Percentiles rank a stretch among this genome's conserved stretches.
phyloP scores from a whole-genome alignment of 1,140 invertebrate genomes.

The Coelopa frigida region DNA sequence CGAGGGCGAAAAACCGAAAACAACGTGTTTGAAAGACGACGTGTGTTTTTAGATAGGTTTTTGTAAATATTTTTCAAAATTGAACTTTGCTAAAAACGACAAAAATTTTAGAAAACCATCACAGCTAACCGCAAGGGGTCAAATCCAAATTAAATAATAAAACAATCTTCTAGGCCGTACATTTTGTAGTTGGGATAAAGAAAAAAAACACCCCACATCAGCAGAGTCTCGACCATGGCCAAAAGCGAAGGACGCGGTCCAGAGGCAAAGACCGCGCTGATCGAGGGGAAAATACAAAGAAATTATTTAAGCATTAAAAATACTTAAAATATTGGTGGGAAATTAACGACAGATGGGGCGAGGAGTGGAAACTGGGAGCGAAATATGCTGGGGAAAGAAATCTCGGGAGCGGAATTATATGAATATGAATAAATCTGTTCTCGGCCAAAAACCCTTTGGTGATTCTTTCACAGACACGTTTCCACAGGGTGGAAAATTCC shows the following conservation, averaged over 20 bases:
- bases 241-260: too few relatives aligned
- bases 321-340: too few relatives aligned
- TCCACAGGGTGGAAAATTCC: too few relatives aligned
- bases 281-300: constrained; percentile 5
- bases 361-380: too few relatives aligned
- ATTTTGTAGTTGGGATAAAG: too few relatives aligned
- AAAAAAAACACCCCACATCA: not conserved
- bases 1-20: constrained; percentile 4
- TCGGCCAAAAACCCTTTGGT: too few relatives aligned
- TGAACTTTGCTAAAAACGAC: constrained; percentile 4
- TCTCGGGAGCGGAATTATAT: too few relatives aligned
- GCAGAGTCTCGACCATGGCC: not conserved
- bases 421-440: too few relatives aligned
- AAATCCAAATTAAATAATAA: constrained; percentile 5
- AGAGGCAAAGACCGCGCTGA: too few relatives aligned
- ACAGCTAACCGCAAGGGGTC: constrained; percentile 1
- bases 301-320: constrained; percentile 8
- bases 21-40: constrained; percentile 1
- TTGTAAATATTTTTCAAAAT: constrained; percentile 20
- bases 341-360: too few relatives aligned
- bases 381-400: too few relatives aligned
- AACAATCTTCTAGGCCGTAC: not conserved
- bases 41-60: constrained; percentile 18
- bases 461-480: too few relatives aligned
- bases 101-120: constrained; percentile 9